Base-by-base conservation (phyloP, 2,113 vertebrate species). In the Misgurnus mizolepis region DNA sequence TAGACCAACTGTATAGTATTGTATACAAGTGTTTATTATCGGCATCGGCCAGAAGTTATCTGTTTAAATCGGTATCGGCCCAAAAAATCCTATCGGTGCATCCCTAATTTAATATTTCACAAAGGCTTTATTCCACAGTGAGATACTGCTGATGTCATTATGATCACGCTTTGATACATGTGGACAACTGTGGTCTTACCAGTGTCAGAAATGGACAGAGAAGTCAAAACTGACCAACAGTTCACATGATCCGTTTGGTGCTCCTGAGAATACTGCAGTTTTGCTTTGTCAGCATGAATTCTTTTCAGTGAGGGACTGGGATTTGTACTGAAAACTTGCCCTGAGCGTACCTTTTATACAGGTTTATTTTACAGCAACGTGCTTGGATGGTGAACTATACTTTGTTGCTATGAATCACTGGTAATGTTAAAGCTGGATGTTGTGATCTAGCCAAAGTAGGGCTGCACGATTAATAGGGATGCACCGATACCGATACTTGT, bases 291-390 rank as follows among this genome's bases (percentile, higher is more conserved):
- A 45, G 55, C 53, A 73, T 43, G n/a, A 60, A 40, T 73, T 60
- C 43, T 73, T n/a, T n/a, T n/a, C n/a, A n/a, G n/a, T n/a, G n/a
- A n/a, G 18, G 72, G 18, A 22, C 62, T 34, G 41, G 14, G 41
- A 62, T 17, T 75, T 62, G 41, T 75, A 56, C 40, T 5, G 3
- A 34, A 62, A 75, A 62, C 72, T 62, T 62, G 17, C 40, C 56
- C 7, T 62, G 53, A 43, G n/a, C 43, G 55, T 17, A 45, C 34
- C 40, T 74, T 34, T 74, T 15, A 18, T 61, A 45, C n/a, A 74
- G 40, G 60, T 74, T 61, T 61, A 74, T 74, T 14, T 45, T 61
- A n/a, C 71, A 47, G n/a, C 40, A 45, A 3, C 5, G 56, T 74
- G 12, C n/a, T 45, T 11, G 3, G 34, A 61, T 17, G 15, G n/a